A percentile compares a stretch with the other conserved stretches of the same genome.
These are phyloP conservation scores for Salvelinus sp. DNA, from an alignment of 2,113 vertebrate species.

Conservation along the genomic window DNA sequence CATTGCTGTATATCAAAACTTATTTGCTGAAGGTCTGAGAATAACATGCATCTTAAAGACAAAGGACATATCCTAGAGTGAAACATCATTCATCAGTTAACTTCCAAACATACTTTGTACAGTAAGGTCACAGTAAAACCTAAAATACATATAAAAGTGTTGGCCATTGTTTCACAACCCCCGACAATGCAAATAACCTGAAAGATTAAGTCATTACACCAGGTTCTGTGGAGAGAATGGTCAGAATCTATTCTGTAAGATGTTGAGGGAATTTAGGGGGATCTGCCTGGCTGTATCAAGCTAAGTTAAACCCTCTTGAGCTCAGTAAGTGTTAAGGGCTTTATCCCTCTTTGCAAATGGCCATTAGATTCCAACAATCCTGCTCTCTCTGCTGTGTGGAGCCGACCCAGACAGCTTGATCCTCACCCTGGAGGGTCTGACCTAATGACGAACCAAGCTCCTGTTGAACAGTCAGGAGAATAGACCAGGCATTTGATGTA, in stretches of 20 bases:
- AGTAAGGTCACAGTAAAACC: too few relatives aligned
- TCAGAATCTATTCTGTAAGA: not conserved
- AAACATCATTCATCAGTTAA: too few relatives aligned
- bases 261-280: not conserved
- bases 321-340: not conserved
- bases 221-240: not conserved
- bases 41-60: not conserved
- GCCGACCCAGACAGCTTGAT: not conserved
- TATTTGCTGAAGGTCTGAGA: not conserved
- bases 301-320: not conserved
- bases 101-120: too few relatives aligned
- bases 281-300: not conserved
- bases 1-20: not conserved
- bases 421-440: not conserved
- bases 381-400: not conserved
- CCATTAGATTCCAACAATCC: not conserved
- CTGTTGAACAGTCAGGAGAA: not conserved
- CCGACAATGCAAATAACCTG: not conserved
- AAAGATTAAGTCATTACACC: not conserved
- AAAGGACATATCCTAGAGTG: too few relatives aligned
- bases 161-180: not conserved
- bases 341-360: not conserved
- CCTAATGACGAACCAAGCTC: not conserved
- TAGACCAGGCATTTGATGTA: not conserved
- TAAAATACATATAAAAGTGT: too few relatives aligned